These are phyloP conservation scores for Rotaria macrura DNA, from an alignment of 2,888 invertebrate genomes.

Conservation along the genomic window DNA sequence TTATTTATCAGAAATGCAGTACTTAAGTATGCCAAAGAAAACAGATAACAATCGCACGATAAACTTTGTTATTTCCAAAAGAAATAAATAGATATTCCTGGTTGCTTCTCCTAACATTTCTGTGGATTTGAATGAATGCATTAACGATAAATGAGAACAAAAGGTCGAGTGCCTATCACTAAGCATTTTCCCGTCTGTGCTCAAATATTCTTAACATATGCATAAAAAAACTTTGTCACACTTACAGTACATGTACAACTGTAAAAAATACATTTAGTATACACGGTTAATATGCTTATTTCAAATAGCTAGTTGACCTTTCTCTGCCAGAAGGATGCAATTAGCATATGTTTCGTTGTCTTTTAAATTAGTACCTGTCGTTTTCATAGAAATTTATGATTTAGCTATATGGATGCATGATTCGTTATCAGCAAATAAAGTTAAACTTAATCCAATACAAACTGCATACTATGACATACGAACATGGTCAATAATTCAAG, in stretches of 20 bases:
- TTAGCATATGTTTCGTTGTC: too few species aligned
- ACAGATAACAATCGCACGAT: too few species aligned
- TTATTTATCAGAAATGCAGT: neutral
- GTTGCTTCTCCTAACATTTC: neutral
- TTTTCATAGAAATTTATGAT: neutral
- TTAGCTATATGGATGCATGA: slow-evolving; percentile 32
- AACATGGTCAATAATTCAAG: slow-evolving; percentile 30
- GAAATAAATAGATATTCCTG: neutral
- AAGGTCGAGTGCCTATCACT: neutral
- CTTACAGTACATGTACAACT: neutral
- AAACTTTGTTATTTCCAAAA: too few species aligned
- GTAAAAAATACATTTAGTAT: neutral
- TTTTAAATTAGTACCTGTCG: neutral
- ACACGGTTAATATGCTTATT: neutral
- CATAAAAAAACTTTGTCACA: neutral
- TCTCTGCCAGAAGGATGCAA: too few species aligned
- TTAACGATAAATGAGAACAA: neutral
- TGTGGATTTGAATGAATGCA: neutral
- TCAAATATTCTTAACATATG: neutral
- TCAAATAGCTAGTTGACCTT: too few species aligned
- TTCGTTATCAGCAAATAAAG: slow-evolving; percentile 30
- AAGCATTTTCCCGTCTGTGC: neutral
- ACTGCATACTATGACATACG: slow-evolving; percentile 19
- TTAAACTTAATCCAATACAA: slow-evolving; percentile 22
- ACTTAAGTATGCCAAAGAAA: too few species aligned